Evolutionary conservation across 2,113 vertebrate genomes (phyloP).

Genomic region (Syngnathoides biaculeatus): DNA sequence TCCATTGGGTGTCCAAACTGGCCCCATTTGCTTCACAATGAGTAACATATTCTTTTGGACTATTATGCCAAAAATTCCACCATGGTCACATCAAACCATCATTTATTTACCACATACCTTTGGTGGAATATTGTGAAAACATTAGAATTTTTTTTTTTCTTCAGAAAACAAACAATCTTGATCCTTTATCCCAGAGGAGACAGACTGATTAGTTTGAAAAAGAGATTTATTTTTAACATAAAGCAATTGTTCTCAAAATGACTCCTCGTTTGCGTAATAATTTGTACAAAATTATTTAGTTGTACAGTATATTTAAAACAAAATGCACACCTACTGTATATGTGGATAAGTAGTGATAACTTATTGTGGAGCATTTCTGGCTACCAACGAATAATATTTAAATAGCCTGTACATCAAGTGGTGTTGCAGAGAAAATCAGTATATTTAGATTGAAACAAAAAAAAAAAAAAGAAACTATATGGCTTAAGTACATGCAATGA

Average conservation of each 20-base stretch:
- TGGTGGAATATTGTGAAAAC: not conserved
- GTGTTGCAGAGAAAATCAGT: too few relatives aligned
- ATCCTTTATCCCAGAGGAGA: too few relatives aligned
- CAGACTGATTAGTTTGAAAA: too few relatives aligned
- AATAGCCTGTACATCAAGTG: not conserved
- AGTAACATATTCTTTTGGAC: too few relatives aligned
- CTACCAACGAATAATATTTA: not conserved
- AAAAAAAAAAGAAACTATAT: not conserved
- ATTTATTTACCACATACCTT: not conserved
- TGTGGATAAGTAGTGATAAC: not conserved
- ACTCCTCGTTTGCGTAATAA: not conserved
- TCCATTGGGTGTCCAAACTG: not conserved
- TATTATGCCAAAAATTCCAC: not conserved
- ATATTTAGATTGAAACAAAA: too few relatives aligned
- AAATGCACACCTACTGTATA: not conserved
- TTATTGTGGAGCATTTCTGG: not conserved
- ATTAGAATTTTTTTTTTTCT: not conserved
- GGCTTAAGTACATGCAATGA: not conserved
- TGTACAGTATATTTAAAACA: not conserved
- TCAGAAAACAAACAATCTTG: too few relatives aligned
- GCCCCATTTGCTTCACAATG: too few relatives aligned
- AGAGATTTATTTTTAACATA: too few relatives aligned
- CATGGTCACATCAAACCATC: not conserved
- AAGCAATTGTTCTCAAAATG: not conserved
- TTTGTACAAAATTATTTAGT: not conserved